Conservation (phyloP, 2,797 vertebrate species). For the Cyprinodon diabolis region DNA sequence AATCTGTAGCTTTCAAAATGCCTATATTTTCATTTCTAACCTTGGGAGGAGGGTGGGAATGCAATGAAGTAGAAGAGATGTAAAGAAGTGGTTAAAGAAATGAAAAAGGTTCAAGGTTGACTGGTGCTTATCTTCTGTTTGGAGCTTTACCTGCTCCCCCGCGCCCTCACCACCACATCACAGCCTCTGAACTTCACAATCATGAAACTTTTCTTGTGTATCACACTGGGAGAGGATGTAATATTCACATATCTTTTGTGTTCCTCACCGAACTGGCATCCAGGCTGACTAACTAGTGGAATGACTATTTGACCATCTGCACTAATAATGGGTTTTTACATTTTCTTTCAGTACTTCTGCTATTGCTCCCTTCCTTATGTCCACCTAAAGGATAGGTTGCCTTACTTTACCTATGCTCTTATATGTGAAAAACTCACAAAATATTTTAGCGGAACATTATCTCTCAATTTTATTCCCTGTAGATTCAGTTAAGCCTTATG, state of each 20-base stretch:
- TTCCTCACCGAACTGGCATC: conserved; percentile 58
- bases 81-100: conserved; percentile 45
- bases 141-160: conserved; percentile 37
- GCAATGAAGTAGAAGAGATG: conserved; percentile 59
- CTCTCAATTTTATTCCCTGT: conserved; percentile 9
- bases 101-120: conserved; percentile 73
- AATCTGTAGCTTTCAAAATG: conserved; percentile 78
- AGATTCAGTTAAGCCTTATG: not conserved
- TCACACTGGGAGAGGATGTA: conserved; percentile 69
- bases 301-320: conserved; percentile 72
- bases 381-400: conserved; percentile 48
- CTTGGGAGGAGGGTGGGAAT: conserved; percentile 61
- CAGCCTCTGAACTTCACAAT: conserved; percentile 74
- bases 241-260: conserved; percentile 68
- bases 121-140: conserved; percentile 71
- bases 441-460: conserved; percentile 50
- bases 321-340: conserved; percentile 55
- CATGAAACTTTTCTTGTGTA: conserved; percentile 63
- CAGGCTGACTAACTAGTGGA: conserved; percentile 62
- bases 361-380: conserved; percentile 35
- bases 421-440: conserved; percentile 30
- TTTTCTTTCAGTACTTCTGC: conserved; percentile 37
- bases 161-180: conserved; percentile 53
- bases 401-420: conserved; percentile 36
- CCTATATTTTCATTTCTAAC: conserved; percentile 63